phyloP scores from a whole-genome alignment of 2,888 invertebrate species.

The Andrena chrysosceles region DNA sequence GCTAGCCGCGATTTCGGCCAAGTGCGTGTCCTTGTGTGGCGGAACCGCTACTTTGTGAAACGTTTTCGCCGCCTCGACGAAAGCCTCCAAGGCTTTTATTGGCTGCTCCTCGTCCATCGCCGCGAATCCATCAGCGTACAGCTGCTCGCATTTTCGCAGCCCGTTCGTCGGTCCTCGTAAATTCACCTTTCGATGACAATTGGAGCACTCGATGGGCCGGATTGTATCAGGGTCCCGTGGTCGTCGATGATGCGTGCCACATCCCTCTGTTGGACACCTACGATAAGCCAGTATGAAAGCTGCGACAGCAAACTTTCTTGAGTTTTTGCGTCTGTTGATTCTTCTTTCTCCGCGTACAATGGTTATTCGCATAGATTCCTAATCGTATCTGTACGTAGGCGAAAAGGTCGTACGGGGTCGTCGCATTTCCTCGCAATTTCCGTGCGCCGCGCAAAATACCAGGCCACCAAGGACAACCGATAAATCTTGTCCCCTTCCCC shows the following conservation, averaged over 20 bases:
- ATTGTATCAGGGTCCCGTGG: slow-evolving; percentile 82
- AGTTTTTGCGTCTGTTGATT: too few relatives aligned
- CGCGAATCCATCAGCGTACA: slow-evolving; percentile 85
- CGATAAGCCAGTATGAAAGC: too few relatives aligned
- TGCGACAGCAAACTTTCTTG: too few relatives aligned
- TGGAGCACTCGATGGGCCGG: slow-evolving; percentile 84
- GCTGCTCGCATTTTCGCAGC: slow-evolving; percentile 85
- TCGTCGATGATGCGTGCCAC: slow-evolving; percentile 85
- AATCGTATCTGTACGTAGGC: not conserved
- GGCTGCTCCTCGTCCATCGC: slow-evolving; percentile 86
- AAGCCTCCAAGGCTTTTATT: slow-evolving; percentile 86
- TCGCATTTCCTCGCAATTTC: not conserved
- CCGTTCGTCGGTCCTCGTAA: slow-evolving; percentile 84
- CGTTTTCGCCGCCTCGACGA: slow-evolving; percentile 87
- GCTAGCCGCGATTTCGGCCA: slow-evolving; percentile 90
- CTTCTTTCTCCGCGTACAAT: not conserved
- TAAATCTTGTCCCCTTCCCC: not conserved
- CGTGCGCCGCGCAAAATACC: slow-evolving; percentile 1
- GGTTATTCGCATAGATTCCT: not conserved
- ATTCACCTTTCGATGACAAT: slow-evolving; percentile 86
- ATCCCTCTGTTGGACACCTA: slow-evolving; percentile 86
- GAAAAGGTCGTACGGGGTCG: not conserved
- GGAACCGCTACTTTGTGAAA: slow-evolving; percentile 88
- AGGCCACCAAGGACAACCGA: slow-evolving; percentile 3
- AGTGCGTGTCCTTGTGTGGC: slow-evolving; percentile 89